These are phyloP conservation scores for Epiblema foenella DNA, from an alignment of 2,888 invertebrate species.

Conservation along the genomic window DNA sequence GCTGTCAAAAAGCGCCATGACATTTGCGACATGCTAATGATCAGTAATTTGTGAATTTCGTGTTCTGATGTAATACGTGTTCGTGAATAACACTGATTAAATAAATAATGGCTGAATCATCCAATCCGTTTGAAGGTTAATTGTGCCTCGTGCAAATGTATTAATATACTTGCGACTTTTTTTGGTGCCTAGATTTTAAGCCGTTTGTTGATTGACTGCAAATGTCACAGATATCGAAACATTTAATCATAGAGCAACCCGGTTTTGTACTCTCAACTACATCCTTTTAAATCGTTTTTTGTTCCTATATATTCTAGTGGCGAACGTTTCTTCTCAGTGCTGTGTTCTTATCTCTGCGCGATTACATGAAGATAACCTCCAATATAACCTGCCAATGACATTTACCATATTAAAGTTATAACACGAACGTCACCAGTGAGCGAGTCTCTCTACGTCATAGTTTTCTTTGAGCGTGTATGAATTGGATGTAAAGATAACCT, in stretches of 20 bases:
- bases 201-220: neutral
- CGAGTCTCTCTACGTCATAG: neutral
- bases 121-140: constrained; percentile 35
- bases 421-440: neutral
- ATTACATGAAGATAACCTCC: neutral
- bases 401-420: neutral
- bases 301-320: neutral
- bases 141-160: constrained; percentile 21
- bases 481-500: constrained; percentile 27
- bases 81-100: constrained; percentile 42
- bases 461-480: neutral
- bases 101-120: constrained; percentile 41
- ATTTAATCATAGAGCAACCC: neutral
- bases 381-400: neutral
- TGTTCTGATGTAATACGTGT: constrained; percentile 38
- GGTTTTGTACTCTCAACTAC: neutral
- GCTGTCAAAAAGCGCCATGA: constrained; percentile 39
- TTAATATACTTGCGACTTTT: neutral
- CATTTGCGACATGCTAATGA: constrained; percentile 36
- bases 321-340: neutral
- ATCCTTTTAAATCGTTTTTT: neutral
- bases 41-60: constrained; percentile 38
- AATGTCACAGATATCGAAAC: neutral
- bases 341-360: neutral
- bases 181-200: constrained; percentile 1